Percentiles rank a stretch among this genome's conserved stretches.
Conservation (phyloP, 1,140 invertebrate species). For the Archegozetes longisetosus region DNA sequence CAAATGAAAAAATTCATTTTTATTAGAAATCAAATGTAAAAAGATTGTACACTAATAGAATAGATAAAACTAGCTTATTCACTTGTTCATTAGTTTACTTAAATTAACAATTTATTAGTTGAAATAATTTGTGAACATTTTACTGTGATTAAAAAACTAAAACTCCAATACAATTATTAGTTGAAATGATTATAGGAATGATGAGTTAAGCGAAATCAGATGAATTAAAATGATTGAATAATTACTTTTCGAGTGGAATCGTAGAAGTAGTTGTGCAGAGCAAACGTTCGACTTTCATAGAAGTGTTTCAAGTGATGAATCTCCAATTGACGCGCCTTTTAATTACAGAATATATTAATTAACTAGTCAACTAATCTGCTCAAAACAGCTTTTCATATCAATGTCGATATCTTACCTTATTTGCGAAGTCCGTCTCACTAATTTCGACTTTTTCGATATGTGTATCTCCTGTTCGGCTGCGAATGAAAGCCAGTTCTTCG, state of each 20-base stretch:
- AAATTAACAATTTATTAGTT: too few relatives aligned
- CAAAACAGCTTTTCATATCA: not conserved
- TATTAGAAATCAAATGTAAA: too few relatives aligned
- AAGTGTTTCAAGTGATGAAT: slow-evolving; percentile 76
- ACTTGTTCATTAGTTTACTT: too few relatives aligned
- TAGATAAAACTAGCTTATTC: too few relatives aligned
- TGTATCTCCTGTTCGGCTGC: slow-evolving; percentile 54
- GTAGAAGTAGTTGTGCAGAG: slow-evolving; percentile 71
- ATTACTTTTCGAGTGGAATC: slow-evolving; percentile 68
- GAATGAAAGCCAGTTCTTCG: slow-evolving; percentile 73
- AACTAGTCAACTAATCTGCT: not conserved
- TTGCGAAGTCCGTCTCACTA: slow-evolving; percentile 73
- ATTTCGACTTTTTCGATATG: slow-evolving; percentile 49
- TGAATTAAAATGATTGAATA: slow-evolving; percentile 53
- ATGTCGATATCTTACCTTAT: slow-evolving; percentile 42
- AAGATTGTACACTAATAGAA: too few relatives aligned
- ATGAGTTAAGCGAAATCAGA: too few relatives aligned
- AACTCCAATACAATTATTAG: too few relatives aligned
- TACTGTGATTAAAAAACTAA: too few relatives aligned
- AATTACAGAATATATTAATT: slow-evolving; percentile 24
- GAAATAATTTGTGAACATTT: too few relatives aligned
- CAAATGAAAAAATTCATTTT: too few relatives aligned
- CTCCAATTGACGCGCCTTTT: slow-evolving; percentile 76
- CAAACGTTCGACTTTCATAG: slow-evolving; percentile 80
- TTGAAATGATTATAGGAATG: too few relatives aligned